Evolutionary conservation across 2,797 vertebrate species (phyloP).

Genomic region (Chaenodraco wilsoni): DNA sequence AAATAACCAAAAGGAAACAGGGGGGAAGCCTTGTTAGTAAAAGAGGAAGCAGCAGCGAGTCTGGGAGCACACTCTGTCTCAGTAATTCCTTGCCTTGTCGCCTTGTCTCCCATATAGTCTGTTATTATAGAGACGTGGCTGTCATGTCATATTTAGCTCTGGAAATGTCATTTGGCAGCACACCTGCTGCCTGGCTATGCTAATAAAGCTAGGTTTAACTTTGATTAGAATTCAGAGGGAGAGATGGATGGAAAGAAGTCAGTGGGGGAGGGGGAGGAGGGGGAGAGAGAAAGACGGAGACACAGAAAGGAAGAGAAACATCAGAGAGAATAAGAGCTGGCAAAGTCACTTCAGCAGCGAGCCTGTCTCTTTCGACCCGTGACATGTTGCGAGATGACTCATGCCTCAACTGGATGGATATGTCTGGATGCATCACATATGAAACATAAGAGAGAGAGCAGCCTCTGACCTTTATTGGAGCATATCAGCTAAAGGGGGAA

Average conservation of each 20-base stretch:
- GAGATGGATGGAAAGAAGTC: slow-evolving; percentile 41
- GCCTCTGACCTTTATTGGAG: slow-evolving; percentile 78
- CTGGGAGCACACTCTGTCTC: slow-evolving; percentile 72
- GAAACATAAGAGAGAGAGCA: slow-evolving; percentile 70
- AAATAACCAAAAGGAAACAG: slow-evolving; percentile 79
- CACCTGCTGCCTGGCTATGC: slow-evolving; percentile 84
- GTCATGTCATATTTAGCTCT: slow-evolving; percentile 81
- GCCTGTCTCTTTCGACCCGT: slow-evolving; percentile 71
- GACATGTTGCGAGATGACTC: slow-evolving; percentile 77
- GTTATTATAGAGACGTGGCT: slow-evolving; percentile 79
- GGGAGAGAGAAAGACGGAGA: background rate
- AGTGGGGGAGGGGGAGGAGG: slow-evolving; percentile 6
- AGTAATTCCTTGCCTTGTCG: slow-evolving; percentile 77
- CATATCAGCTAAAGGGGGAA: slow-evolving; percentile 72
- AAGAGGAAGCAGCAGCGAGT: slow-evolving; percentile 74
- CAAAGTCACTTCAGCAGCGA: slow-evolving; percentile 69
- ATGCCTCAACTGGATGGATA: slow-evolving; percentile 73
- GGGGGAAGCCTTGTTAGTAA: slow-evolving; percentile 70
- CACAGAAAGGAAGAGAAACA: slow-evolving; percentile 51
- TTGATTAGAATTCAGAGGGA: slow-evolving; percentile 79
- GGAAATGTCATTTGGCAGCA: slow-evolving; percentile 83
- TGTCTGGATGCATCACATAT: slow-evolving; percentile 81
- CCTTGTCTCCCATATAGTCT: slow-evolving; percentile 73
- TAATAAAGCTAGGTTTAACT: slow-evolving; percentile 81
- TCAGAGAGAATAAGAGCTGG: slow-evolving; percentile 69